Evolutionary conservation across 2,797 vertebrate species (phyloP), one percentile per base, ranked within the genome.

Genomic region (Coluber constrictor): DNA sequence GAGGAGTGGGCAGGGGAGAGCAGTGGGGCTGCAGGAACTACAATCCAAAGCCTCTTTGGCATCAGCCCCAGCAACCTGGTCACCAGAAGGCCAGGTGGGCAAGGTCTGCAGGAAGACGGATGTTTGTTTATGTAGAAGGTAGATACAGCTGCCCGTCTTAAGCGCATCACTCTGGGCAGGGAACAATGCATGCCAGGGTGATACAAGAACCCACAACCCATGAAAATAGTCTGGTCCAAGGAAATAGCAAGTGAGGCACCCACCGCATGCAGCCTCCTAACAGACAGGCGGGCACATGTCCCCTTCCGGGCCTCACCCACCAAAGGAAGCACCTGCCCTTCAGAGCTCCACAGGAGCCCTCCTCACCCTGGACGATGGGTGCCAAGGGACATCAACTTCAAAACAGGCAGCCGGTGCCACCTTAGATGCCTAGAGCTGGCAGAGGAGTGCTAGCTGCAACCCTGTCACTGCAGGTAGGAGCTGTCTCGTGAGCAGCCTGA

Each of bases 381-480:
- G 92, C 70, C 92, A 63, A 56, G 88, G 4, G n/a, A 51, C 57
- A 43, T 92, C 60, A 83, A 16, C 16, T 1, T 89, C 87, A 20
- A 15, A 1, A 27, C 10, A 27, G 18, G 18, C 55, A 37, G 25
- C 20, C 3, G 0, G 12, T 89, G 37, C 56, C 70, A 32, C 27
- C n/a, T 57, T 4, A 25, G 15, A 13, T 5, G 55, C 74, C 88
- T 6, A 23, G 57, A 32, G 57, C 47, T 43, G 9, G 32, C 29
- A 43, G 13, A 29, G n/a, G 29, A 6, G 7, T 23, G 27, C 89
- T 11, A 32, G 79, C n/a, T 0, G 16, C 47, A 93, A 94, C 93
- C 89, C 90, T 95, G 95, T 95, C 91, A 55, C 89, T 74, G 63
- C 54, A 37, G 20, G 63, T 23, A 43, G 15, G 18, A 70, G 92